Conservation (phyloP, 1,140 invertebrate species). For the Sarcophaga bullata region DNA sequence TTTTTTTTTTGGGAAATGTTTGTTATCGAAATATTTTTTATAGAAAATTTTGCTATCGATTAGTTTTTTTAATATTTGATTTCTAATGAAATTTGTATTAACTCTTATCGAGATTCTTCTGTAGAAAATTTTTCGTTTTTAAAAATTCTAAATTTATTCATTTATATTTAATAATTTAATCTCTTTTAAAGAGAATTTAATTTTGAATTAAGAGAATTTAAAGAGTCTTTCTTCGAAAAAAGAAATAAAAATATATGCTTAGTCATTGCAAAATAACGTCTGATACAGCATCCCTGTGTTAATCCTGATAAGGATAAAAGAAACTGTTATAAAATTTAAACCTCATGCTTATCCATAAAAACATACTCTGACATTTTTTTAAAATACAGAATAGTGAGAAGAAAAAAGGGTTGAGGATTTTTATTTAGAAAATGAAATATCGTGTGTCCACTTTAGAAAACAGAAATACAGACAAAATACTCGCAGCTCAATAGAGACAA, state of each 20-base stretch:
- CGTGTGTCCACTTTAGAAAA: not conserved
- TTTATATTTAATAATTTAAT: too few relatives aligned
- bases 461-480: not conserved
- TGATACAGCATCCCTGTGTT: not conserved
- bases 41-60: too few relatives aligned
- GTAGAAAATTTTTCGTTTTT: too few relatives aligned
- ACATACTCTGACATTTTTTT: not conserved
- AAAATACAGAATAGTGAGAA: not conserved
- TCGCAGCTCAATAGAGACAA: not conserved
- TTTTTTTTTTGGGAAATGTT: too few relatives aligned
- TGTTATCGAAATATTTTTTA: too few relatives aligned
- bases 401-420: not conserved
- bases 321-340: slow-evolving; percentile 5
- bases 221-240: not conserved
- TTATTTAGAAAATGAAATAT: not conserved
- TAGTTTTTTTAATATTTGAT: too few relatives aligned
- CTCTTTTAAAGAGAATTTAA: not conserved
- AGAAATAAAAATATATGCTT: not conserved
- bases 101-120: too few relatives aligned
- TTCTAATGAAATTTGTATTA: too few relatives aligned
- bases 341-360: not conserved
- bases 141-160: too few relatives aligned
- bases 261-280: not conserved
- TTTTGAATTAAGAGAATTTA: not conserved
- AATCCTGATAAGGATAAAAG: slow-evolving; percentile 1